Evolutionary conservation across 2,888 invertebrate genomes (phyloP), one percentile per base, ranked within the genome.

Genomic region (Melanophora roralis): DNA sequence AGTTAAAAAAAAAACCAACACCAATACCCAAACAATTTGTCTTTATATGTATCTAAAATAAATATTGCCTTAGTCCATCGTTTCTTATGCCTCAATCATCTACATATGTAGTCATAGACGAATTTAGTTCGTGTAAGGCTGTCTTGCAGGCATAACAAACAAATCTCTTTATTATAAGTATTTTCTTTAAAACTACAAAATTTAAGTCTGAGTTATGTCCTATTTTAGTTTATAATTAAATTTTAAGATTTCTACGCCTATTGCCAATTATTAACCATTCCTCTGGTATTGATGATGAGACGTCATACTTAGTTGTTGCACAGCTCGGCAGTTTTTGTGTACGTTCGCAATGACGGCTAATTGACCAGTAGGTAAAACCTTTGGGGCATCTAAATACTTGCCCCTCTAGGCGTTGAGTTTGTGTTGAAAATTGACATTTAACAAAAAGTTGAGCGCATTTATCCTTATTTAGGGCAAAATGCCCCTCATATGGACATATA

Each of bases 311-410:
- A 40, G 84, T 59, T 27, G 84, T 82, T 12, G 81, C 80, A 81
- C 95, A 96, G 85, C 92, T 92, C 69, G 92, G 91, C 60, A 95
- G 89, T 85, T 92, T 92, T 51, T 91, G 89, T 0, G 91, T 90
- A 49, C 92, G 92, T 89, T 96, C 96, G 86, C 96, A 96, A 85
- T 94, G 91, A 88, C 93, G 92, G 84, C 95, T 95, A 3, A 94
- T 92, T 49, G 93, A 92, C 95, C 95, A 96, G 87, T 94, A 96
- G 4, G 93, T 91, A 84, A 93, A 95, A 49, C 93, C 93, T 84
- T 93, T 91, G 0, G 96, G 96, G 89, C 96, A 96, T 85, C 94
- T 94, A 87, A 94, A 93, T 12, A 96, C 90, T 84, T 92, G 93
- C 14, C 94, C 96, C 88, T 93, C 91, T 83, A 95, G 87, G 65